Percentiles rank a stretch among this genome's conserved stretches.
phyloP scores from a whole-genome alignment of 2,113 vertebrate genomes.

The Planiliza haematocheilus region DNA sequence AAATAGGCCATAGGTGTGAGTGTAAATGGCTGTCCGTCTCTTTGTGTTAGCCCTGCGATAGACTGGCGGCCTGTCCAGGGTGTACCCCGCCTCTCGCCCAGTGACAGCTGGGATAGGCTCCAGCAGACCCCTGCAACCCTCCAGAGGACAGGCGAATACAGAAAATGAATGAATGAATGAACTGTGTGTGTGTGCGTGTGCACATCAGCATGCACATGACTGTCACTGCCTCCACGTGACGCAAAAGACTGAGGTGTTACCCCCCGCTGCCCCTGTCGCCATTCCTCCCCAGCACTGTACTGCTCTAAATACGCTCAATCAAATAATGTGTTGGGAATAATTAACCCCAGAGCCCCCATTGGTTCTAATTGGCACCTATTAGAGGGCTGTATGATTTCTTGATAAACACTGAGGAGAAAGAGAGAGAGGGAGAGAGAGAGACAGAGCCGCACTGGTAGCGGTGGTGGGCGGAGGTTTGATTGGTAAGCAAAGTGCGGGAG shows the following conservation, averaged over 20 bases:
- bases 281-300: constrained; percentile 72
- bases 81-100: too few species aligned
- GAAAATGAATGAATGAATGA: too few species aligned
- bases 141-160: too few species aligned
- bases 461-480: constrained; percentile 81
- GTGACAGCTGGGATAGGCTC: too few species aligned
- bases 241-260: constrained; percentile 70
- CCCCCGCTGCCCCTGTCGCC: constrained; percentile 67
- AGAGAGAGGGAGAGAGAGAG: constrained; percentile 55
- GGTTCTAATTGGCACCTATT: constrained; percentile 87
- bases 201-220: background rate
- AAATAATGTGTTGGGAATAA: constrained; percentile 87
- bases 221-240: constrained; percentile 31
- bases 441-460: constrained; percentile 66
- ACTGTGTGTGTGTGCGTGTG: background rate
- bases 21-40: too few species aligned
- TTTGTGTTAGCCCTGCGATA: too few species aligned
- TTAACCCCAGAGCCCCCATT: constrained; percentile 85
- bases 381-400: constrained; percentile 82
- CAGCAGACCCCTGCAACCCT: too few species aligned
- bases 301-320: constrained; percentile 84
- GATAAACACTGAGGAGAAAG: constrained; percentile 79
- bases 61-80: too few species aligned
- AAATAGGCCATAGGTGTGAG: too few species aligned
- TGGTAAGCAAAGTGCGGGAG: constrained; percentile 86